phyloP scores from a whole-genome alignment of 2,113 vertebrate species.

The Acanthisitta chloris region DNA sequence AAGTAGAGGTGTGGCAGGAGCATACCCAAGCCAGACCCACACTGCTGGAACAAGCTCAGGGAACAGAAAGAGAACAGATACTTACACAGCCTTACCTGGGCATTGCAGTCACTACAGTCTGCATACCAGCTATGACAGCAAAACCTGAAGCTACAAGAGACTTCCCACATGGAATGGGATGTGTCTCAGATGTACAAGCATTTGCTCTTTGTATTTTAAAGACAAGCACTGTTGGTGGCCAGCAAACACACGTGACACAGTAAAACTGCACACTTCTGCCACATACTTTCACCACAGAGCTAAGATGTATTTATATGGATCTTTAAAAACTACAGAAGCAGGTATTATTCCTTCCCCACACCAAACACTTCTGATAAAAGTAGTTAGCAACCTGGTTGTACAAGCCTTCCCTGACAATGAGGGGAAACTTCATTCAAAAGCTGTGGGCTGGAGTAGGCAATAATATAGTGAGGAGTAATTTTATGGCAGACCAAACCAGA shows the following conservation, averaged over 20 bases:
- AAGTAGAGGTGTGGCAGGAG: neutral
- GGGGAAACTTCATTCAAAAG: neutral
- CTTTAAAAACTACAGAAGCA: neutral
- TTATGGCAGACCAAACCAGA: neutral
- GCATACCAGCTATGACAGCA: neutral
- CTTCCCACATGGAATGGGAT: neutral
- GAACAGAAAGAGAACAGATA: neutral
- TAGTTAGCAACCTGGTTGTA: neutral
- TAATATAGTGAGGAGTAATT: neutral
- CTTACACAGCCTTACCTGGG: neutral
- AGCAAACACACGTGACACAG: neutral
- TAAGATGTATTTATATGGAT: neutral
- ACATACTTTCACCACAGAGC: neutral
- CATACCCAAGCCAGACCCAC: fast-evolving
- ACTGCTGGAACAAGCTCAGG: neutral
- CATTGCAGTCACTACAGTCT: neutral
- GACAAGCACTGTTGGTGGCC: neutral
- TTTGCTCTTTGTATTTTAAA: neutral
- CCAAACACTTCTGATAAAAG: neutral
- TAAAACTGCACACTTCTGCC: neutral
- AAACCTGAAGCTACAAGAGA: neutral
- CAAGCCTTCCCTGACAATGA: neutral
- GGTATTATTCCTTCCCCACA: neutral
- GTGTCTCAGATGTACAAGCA: neutral
- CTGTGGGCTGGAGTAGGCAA: neutral